Evolutionary conservation across 2,888 invertebrate genomes (phyloP).

Genomic region (Eulithis testata): DNA sequence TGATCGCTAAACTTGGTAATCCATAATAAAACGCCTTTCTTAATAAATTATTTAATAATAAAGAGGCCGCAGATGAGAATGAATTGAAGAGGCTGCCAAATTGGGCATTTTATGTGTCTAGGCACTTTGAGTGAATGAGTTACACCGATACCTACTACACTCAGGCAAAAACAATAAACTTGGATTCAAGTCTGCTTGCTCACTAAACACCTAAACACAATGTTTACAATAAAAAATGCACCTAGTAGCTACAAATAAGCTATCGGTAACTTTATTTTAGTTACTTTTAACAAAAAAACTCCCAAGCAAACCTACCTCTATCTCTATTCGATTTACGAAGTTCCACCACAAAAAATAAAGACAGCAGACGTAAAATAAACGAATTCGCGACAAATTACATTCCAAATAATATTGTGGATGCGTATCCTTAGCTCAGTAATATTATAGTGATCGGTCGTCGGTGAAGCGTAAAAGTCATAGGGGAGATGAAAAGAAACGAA

Average conservation of each 20-base stretch:
- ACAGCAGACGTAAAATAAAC: conserved; percentile 42
- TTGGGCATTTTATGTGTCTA: conserved; percentile 24
- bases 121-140: conserved; percentile 20
- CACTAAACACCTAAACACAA: too few species aligned
- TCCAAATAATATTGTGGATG: conserved; percentile 59
- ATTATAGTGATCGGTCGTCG: conserved; percentile 53
- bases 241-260: too few species aligned
- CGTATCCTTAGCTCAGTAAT: conserved; percentile 54
- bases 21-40: conserved; percentile 51
- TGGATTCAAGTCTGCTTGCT: too few species aligned
- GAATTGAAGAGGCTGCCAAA: conserved; percentile 32
- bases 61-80: conserved; percentile 37
- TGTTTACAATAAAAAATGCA: too few species aligned
- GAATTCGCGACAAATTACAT: conserved; percentile 56
- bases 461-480: conserved; percentile 57
- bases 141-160: conserved; percentile 4
- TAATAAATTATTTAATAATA: conserved; percentile 47
- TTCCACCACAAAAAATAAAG: conserved; percentile 34
- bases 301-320: conserved; percentile 20
- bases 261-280: background rate
- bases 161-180: too few species aligned
- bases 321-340: conserved; percentile 29
- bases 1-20: conserved; percentile 48
- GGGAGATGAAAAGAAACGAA: conserved; percentile 52
- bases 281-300: conserved; percentile 5